A percentile compares a stretch with the other conserved stretches of the same genome.
Evolutionary conservation across 2,797 vertebrate species (phyloP).

Genomic region (Delichon dasypus): DNA sequence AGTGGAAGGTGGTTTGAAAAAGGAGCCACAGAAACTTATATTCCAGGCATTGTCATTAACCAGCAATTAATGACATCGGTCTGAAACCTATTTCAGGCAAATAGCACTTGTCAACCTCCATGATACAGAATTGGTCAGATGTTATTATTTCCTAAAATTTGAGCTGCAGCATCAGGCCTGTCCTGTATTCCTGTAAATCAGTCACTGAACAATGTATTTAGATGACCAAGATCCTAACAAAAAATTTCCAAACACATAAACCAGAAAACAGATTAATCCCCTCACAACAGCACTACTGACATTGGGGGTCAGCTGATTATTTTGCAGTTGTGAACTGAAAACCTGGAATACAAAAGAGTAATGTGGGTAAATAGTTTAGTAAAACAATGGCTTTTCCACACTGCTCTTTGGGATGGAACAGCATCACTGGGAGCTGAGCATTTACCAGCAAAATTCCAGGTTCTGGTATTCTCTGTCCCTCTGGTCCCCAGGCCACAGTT

Average conservation of each 20-base stretch:
- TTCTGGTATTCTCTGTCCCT: conserved; percentile 79
- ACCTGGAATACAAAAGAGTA: conserved; percentile 54
- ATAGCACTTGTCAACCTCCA: not conserved
- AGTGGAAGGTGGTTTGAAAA: not conserved
- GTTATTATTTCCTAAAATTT: not conserved
- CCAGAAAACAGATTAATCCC: conserved; percentile 64
- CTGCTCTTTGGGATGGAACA: conserved; percentile 31
- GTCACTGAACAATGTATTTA: conserved; percentile 34
- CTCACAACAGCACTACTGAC: conserved; percentile 51
- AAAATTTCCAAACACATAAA: conserved; percentile 28
- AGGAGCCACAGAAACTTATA: not conserved
- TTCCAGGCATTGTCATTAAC: not conserved
- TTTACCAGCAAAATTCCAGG: conserved; percentile 60
- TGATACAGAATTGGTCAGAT: not conserved
- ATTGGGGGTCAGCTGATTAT: conserved; percentile 59
- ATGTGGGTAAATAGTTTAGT: conserved; percentile 60
- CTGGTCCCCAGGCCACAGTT: not conserved
- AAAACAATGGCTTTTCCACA: conserved; percentile 65
- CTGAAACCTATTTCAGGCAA: not conserved
- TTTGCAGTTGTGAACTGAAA: conserved; percentile 51
- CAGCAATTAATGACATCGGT: not conserved
- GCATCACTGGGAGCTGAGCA: not conserved
- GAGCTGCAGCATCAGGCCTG: not conserved
- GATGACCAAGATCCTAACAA: conserved; percentile 38
- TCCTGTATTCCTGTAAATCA: conserved; percentile 17